Conservation (phyloP, 2,888 invertebrate species). For the Drosophila melanosoma region DNA sequence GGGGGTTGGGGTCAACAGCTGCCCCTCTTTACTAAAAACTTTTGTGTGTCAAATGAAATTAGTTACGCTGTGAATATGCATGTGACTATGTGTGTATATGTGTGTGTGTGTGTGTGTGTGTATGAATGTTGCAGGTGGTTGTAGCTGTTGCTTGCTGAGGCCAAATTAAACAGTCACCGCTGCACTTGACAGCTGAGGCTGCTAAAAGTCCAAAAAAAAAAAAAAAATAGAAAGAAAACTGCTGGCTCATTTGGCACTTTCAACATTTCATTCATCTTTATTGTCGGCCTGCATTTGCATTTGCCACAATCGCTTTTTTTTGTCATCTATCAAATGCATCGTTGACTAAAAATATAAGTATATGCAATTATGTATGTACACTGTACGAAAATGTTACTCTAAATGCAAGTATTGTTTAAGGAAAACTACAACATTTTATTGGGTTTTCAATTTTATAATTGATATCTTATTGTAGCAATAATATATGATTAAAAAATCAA, state of each 20-base stretch:
- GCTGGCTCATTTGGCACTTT: conserved; percentile 32
- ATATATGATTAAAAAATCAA: background rate
- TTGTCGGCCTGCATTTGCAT: conserved; percentile 58
- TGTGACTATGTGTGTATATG: conserved; percentile 8
- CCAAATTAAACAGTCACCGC: conserved; percentile 55
- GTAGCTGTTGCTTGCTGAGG: conserved; percentile 42
- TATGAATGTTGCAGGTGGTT: conserved; percentile 59
- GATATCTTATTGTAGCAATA: background rate
- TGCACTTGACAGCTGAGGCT: conserved; percentile 40
- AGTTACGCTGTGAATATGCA: conserved; percentile 56
- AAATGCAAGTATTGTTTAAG: background rate
- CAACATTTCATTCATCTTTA: conserved; percentile 69
- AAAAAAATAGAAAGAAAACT: conserved; percentile 18
- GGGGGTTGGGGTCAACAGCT: background rate
- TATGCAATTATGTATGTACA: background rate
- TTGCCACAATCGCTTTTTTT: conserved; percentile 56
- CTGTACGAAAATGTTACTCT: background rate
- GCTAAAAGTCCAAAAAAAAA: background rate
- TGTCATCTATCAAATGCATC: conserved; percentile 73
- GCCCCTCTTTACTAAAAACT: conserved; percentile 7
- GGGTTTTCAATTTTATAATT: background rate
- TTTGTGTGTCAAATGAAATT: conserved; percentile 66
- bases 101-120: conserved; percentile 4
- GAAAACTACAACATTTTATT: background rate
- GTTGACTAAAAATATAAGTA: conserved; percentile 24